Conservation (phyloP, 1,140 invertebrate species). For the Drosophila carrolli region DNA sequence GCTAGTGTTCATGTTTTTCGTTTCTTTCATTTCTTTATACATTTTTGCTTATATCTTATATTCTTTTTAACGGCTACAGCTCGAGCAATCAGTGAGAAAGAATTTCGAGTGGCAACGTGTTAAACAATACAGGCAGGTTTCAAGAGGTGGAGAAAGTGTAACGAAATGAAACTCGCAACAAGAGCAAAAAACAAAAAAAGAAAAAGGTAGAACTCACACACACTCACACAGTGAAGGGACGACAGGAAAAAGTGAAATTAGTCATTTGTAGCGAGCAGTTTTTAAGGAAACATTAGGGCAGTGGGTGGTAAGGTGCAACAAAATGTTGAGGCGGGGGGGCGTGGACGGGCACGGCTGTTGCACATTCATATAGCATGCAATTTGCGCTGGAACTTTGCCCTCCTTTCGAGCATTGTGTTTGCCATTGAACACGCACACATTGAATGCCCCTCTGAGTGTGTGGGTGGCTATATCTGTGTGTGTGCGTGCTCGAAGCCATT, state of each 20-base stretch:
- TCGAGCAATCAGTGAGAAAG: conserved; percentile 60
- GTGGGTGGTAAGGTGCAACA: conserved; percentile 1
- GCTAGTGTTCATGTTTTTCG: not conserved
- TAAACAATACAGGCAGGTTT: conserved; percentile 48
- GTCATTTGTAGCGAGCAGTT: conserved; percentile 65
- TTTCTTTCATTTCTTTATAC: not conserved
- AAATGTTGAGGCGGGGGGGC: conserved; percentile 14
- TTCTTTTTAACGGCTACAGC: conserved; percentile 8
- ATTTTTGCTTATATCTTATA: not conserved
- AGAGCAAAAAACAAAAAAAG: conserved; percentile 24
- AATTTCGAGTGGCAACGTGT: conserved; percentile 62
- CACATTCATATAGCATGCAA: conserved; percentile 75
- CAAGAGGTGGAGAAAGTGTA: conserved; percentile 39
- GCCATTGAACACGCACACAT: conserved; percentile 75
- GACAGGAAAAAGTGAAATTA: conserved; percentile 67
- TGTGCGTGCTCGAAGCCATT: conserved; percentile 12
- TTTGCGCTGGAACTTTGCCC: conserved; percentile 54
- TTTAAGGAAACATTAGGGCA: conserved; percentile 5
- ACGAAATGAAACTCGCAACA: conserved; percentile 55
- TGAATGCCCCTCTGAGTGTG: conserved; percentile 30
- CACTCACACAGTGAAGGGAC: conserved; percentile 5
- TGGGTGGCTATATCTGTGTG: not conserved
- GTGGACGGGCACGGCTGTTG: conserved; percentile 63
- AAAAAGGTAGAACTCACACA: conserved; percentile 24
- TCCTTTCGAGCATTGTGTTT: conserved; percentile 65